Percentiles rank a stretch among this genome's conserved stretches.
phyloP scores from a whole-genome alignment of 2,888 invertebrate genomes.

The Ichneumoninae sp. region DNA sequence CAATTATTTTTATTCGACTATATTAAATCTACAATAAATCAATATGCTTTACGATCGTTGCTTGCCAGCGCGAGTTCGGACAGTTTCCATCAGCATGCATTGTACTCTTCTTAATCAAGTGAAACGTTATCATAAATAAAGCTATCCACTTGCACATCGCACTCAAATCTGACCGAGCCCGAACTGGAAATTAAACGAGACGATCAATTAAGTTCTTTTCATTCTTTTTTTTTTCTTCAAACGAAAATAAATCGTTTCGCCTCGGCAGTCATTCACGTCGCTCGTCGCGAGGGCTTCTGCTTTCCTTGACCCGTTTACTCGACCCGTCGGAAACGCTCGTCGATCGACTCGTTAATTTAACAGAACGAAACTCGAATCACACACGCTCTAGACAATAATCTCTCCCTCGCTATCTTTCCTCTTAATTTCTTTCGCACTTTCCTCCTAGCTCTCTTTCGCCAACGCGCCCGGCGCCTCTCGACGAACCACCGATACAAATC shows the following conservation, averaged over 20 bases:
- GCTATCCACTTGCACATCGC: conserved; percentile 12
- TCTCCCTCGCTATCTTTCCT: conserved; percentile 1
- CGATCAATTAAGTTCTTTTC: background rate
- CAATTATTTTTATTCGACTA: background rate
- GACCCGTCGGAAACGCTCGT: background rate
- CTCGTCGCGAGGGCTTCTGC: no score
- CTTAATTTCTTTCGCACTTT: conserved; percentile 3
- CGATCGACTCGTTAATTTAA: background rate
- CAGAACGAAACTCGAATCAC: conserved; percentile 20
- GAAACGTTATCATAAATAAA: conserved; percentile 19
- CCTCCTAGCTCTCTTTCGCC: background rate
- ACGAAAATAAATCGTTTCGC: background rate
- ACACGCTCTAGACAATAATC: background rate
- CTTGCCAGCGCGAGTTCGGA: background rate
- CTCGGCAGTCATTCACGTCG: background rate
- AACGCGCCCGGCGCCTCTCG: background rate
- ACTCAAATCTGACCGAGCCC: conserved; percentile 3
- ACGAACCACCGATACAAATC: conserved; percentile 18
- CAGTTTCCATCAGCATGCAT: background rate
- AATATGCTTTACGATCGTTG: background rate
- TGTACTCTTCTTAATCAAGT: background rate
- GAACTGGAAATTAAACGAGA: background rate
- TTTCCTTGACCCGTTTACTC: background rate
- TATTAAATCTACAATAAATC: background rate
- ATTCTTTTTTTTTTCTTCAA: background rate